Percentiles rank a stretch among this genome's conserved stretches.
Evolutionary conservation across 2,113 vertebrate genomes (phyloP).

Genomic region (Percina caprodes): DNA sequence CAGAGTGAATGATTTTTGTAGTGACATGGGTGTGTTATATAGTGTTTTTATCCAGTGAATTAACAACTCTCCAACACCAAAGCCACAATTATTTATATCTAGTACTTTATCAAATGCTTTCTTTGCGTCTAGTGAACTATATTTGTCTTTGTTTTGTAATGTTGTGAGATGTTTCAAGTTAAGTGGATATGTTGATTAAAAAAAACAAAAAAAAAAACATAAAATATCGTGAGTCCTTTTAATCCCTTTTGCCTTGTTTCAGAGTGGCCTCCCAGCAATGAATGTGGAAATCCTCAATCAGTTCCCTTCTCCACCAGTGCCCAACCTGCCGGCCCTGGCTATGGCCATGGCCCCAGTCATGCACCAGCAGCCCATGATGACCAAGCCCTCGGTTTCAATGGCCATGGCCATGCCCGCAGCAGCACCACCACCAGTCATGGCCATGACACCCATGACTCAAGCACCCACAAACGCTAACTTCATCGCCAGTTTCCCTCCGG

Average conservation of each 20-base stretch:
- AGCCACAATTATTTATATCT: too few relatives aligned
- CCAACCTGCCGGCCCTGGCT: conserved; percentile 89
- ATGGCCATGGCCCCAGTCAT: conserved; percentile 86
- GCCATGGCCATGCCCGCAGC: conserved; percentile 86
- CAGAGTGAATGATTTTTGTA: too few relatives aligned
- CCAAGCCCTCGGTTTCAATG: conserved; percentile 83
- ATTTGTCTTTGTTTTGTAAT: background rate
- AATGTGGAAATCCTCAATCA: conserved; percentile 93
- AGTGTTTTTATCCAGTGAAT: background rate
- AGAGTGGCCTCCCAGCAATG: conserved; percentile 94
- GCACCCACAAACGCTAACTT: conserved; percentile 78
- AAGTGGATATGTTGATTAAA: background rate
- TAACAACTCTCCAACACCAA: background rate
- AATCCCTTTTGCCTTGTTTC: conserved; percentile 41
- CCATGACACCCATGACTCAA: conserved; percentile 62
- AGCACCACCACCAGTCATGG: conserved; percentile 76
- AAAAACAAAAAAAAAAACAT: background rate
- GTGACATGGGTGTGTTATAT: background rate
- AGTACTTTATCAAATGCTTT: too few relatives aligned
- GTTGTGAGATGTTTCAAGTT: background rate
- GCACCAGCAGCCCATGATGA: conserved; percentile 86
- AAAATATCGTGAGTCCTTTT: background rate
- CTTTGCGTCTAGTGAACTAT: too few relatives aligned
- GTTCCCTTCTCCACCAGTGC: conserved; percentile 93
- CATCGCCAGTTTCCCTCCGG: conserved; percentile 82